Percentiles rank a stretch among this genome's conserved stretches.
Conservation (phyloP, 1,140 invertebrate species). For the Lutraria rhynchaena region DNA sequence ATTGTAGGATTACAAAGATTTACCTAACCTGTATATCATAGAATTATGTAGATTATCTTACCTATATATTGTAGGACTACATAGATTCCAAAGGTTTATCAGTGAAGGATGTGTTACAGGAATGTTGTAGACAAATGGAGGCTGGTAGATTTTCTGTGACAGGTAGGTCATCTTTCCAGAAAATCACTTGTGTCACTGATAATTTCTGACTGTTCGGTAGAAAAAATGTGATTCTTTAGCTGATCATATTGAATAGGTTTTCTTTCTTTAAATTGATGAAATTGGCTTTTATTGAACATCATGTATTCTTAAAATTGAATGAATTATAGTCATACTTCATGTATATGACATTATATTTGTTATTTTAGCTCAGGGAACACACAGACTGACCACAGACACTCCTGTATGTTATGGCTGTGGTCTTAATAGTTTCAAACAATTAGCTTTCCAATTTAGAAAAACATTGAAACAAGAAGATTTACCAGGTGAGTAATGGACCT, state of each 20-base stretch:
- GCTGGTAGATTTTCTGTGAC: conserved; percentile 68
- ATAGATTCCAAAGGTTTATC: conserved; percentile 69
- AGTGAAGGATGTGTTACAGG: conserved; percentile 73
- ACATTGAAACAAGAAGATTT: conserved; percentile 72
- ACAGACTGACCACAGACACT: conserved; percentile 28
- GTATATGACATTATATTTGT: not conserved
- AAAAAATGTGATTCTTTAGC: too few species aligned
- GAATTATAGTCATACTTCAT: not conserved
- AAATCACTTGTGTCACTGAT: not conserved
- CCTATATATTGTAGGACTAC: conserved; percentile 73
- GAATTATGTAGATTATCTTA: too few species aligned
- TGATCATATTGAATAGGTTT: too few species aligned
- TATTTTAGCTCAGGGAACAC: conserved; percentile 35
- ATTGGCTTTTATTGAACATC: too few species aligned
- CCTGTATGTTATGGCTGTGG: conserved; percentile 77
- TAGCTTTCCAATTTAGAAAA: conserved; percentile 78
- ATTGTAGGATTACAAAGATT: too few species aligned
- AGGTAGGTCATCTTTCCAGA: conserved; percentile 59
- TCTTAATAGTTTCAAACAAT: conserved; percentile 73
- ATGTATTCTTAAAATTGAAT: too few species aligned
- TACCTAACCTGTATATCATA: too few species aligned
- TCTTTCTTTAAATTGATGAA: too few species aligned
- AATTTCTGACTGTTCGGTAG: not conserved
- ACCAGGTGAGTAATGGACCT: conserved; percentile 74
- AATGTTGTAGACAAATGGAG: conserved; percentile 71